Evolutionary conservation across 2,113 vertebrate genomes (phyloP), one percentile per base, ranked within the genome.

Genomic region (Progne subis): DNA sequence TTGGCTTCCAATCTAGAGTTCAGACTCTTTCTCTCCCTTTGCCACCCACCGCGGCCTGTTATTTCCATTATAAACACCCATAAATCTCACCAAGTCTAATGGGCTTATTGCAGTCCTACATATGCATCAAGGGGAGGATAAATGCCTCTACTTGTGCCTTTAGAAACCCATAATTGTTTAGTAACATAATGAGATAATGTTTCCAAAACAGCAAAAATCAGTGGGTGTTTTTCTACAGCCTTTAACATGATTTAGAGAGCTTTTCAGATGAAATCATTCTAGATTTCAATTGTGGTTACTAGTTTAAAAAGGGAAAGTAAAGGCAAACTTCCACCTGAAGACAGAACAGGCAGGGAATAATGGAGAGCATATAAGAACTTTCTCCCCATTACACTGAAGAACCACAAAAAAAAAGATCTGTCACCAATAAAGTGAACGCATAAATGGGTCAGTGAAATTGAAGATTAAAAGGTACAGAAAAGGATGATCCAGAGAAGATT

Each of bases 101-200:
- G 46, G 64, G 69, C 28, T 96, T 94, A 94, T 63, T 95, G 70
- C 75, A 94, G 55, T 75, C 60, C 67, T 96, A 60, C 39, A 59
- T 77, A 95, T 80, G 75, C 85, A 94, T 95, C 79, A 77, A 87
- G 56, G 29, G 55, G 39, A 91, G 59, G 59, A 95, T 82, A 92
- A 95, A 95, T 95, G 78, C 67, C 71, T 94, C 41, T 74, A 10
- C 57, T 92, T 88, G 64, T 87, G 80, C 60, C 49, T 86, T 96
- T 70, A 87, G 91, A 95, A 88, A 78, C 37, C 31, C 67, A 46
- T 94, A 96, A 96, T 78, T 94, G 46, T 91, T 94, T 93, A 89
- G 82, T 63, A 79, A 91, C 78, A 70, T 96, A 96, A 97, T 91
- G 89, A 96, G 82, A 96, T 88, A 80, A 91, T 91, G 75, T 85